phyloP scores from a whole-genome alignment of 2,888 invertebrate genomes.

The Choreutis nemorana region DNA sequence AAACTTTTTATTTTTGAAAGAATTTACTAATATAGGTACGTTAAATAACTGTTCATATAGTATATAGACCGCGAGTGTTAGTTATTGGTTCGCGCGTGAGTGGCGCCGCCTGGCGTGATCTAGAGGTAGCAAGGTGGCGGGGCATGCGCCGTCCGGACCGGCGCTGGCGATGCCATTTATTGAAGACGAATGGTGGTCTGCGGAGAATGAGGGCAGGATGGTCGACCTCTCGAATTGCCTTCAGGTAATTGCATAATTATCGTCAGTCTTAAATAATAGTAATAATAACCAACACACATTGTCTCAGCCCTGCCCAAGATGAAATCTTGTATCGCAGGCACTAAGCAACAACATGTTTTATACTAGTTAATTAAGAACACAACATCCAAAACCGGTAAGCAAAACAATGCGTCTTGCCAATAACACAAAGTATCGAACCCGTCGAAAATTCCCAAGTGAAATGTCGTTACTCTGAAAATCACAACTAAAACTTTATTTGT shows the following conservation, averaged over 20 bases:
- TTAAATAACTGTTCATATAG: slow-evolving; percentile 27
- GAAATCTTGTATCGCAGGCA: too few species aligned
- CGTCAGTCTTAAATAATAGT: too few species aligned
- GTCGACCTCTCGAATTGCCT: slow-evolving; percentile 90
- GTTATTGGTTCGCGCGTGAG: slow-evolving; percentile 19
- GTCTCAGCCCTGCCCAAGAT: too few species aligned
- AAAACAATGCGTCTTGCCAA: too few species aligned
- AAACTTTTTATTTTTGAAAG: slow-evolving; percentile 56
- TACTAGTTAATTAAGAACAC: too few species aligned
- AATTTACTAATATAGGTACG: slow-evolving; percentile 54
- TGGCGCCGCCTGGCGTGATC: slow-evolving; percentile 45
- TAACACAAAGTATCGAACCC: too few species aligned
- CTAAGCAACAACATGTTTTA: too few species aligned
- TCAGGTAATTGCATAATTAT: slow-evolving; percentile 66
- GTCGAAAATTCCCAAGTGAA: too few species aligned
- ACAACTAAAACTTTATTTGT: too few species aligned
- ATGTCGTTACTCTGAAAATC: too few species aligned
- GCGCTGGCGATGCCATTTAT: slow-evolving; percentile 93
- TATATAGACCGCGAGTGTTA: slow-evolving; percentile 29
- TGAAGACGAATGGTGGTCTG: slow-evolving; percentile 96
- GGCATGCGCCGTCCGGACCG: slow-evolving; percentile 69
- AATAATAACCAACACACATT: too few species aligned
- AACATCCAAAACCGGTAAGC: too few species aligned
- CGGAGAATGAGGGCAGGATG: slow-evolving; percentile 94
- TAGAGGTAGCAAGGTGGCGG: slow-evolving; percentile 69